Evolutionary conservation across 2,888 invertebrate species (phyloP), one percentile per base, ranked within the genome.

Genomic region (Ophion costatus): DNA sequence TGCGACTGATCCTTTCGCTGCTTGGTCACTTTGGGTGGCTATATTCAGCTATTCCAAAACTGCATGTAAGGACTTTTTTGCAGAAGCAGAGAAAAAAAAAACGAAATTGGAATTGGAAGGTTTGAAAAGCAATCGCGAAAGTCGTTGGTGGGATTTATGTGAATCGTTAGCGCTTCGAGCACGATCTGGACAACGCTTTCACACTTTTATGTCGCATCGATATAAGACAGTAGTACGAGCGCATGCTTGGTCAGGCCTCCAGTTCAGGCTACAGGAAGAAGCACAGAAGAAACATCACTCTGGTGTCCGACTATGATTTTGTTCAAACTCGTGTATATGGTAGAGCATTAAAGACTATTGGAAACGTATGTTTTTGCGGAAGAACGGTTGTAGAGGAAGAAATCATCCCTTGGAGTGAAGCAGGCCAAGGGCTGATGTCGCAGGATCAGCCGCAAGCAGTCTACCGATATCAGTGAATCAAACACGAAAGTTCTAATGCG

Each of bases 21-120:
- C 29, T 63, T 56, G 64, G 45, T 61, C 57, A 9, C 67, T 57
- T 20, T 69, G 61, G 45, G 24, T 56, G 51, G 33, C 22, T 42
- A 71, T 79, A 29, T 20, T 56, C 29, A 20, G 11, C 0, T 45
- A 24, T 61, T 5, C 24, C 61, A 45, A 22, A 9, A 22, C 61
- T 51, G 9, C 61, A 14, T 51, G n/a, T 17, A 22, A n/a, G 9
- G 2, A 3, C 56, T 56, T 11, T 14, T 20, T 56, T 38, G 29
- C 6, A 38, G n/a, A n/a, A n/a, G 42, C 20, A 20, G 17, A 9
- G 45, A 14, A 63, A 42, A 17, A n/a, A n/a, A 45, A 24, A 45
- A 74, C 20, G 1, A 10, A 63, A 38, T 22, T 22, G n/a, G n/a
- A 17, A 1, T 45, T 24, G 9, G 14, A 22, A 63, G 17, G 2